These are phyloP conservation scores for Potamilus streckersoni DNA, from an alignment of 1,140 invertebrate species.

Conservation along the genomic window DNA sequence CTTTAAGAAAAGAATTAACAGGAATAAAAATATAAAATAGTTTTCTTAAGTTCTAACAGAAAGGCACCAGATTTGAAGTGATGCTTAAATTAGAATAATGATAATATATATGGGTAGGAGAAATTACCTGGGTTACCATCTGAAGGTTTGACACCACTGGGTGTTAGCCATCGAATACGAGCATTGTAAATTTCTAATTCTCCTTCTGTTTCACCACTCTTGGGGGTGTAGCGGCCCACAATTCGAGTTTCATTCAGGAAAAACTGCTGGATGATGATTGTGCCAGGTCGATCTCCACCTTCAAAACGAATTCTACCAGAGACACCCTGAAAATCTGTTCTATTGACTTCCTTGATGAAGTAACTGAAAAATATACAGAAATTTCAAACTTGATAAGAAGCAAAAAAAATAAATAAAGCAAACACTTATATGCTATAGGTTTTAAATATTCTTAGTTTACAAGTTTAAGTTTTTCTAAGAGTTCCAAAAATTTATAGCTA, in stretches of 20 bases:
- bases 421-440: too few relatives aligned
- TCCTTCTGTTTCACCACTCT: constrained; percentile 50
- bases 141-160: constrained; percentile 72
- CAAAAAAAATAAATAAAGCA: too few relatives aligned
- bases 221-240: constrained; percentile 77
- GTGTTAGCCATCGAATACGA: constrained; percentile 76
- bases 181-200: constrained; percentile 71
- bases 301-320: constrained; percentile 81
- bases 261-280: constrained; percentile 81
- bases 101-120: not conserved
- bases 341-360: constrained; percentile 68
- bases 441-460: too few relatives aligned
- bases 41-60: too few relatives aligned
- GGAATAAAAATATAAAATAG: too few relatives aligned
- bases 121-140: constrained; percentile 76
- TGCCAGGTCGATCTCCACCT: constrained; percentile 77
- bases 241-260: constrained; percentile 70
- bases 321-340: constrained; percentile 79
- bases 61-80: too few relatives aligned
- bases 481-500: too few relatives aligned
- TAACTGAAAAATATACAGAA: constrained; percentile 57
- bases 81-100: too few relatives aligned
- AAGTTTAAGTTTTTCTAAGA: too few relatives aligned
- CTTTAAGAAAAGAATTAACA: too few relatives aligned
- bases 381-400: not conserved